These are phyloP conservation scores for Sebastes trivittatus DNA, from an alignment of 2,797 vertebrate genomes.

Conservation along the genomic window DNA sequence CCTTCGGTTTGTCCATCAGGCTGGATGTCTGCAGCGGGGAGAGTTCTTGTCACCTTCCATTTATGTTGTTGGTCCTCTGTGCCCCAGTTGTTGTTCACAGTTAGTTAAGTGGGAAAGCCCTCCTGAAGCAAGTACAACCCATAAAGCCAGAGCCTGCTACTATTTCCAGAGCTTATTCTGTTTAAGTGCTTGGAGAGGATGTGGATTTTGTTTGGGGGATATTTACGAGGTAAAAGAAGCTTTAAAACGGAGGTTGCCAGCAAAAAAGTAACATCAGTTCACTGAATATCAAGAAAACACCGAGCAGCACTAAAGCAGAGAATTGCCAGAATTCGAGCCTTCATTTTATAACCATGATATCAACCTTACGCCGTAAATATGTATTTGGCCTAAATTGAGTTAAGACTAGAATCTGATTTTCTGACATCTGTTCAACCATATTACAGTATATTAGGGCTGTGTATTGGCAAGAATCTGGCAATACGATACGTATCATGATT, in stretches of 20 bases:
- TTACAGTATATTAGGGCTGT: not conserved
- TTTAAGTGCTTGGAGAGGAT: constrained; percentile 11
- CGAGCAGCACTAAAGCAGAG: not conserved
- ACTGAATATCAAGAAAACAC: not conserved
- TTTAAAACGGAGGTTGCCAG: not conserved
- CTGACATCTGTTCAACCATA: not conserved
- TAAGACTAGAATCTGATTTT: not conserved
- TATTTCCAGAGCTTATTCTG: not conserved
- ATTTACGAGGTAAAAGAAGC: constrained; percentile 21
- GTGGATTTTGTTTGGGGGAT: constrained; percentile 1
- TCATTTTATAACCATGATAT: not conserved
- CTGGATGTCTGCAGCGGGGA: constrained; percentile 35
- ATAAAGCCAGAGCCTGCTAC: constrained; percentile 11
- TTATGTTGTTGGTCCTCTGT: constrained; percentile 36
- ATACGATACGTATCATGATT: not conserved
- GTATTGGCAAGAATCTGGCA: not conserved
- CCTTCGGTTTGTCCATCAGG: constrained; percentile 60
- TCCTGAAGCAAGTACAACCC: constrained; percentile 18
- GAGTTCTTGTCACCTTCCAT: constrained; percentile 63
- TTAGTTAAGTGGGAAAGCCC: constrained; percentile 40
- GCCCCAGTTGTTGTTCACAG: constrained; percentile 46
- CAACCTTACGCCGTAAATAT: not conserved
- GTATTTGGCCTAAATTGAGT: not conserved
- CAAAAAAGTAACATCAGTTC: not conserved
- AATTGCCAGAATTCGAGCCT: not conserved